Evolutionary conservation across 1,140 invertebrate genomes (phyloP).

Genomic region (Lasaia peninsularis): DNA sequence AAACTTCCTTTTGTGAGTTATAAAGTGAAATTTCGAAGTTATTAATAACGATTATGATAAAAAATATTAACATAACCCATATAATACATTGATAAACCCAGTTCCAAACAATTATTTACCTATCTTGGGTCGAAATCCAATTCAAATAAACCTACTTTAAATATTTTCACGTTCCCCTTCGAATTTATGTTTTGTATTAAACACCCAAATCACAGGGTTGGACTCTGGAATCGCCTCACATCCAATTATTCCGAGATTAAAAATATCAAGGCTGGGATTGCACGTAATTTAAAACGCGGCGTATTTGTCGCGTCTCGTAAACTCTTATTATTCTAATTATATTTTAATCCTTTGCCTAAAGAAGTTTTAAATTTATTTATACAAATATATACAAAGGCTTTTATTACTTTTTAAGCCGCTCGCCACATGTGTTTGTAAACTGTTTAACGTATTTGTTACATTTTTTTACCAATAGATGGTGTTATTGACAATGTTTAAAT

Average conservation of each 20-base stretch:
- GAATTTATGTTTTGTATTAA: slow-evolving; percentile 8
- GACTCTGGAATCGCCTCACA: not conserved
- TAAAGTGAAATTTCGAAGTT: too few relatives aligned
- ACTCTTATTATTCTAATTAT: not conserved
- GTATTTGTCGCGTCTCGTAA: not conserved
- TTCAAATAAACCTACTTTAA: not conserved
- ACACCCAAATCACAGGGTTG: not conserved
- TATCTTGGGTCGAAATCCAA: not conserved
- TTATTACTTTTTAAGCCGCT: too few relatives aligned
- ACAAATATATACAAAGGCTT: too few relatives aligned
- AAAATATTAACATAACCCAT: too few relatives aligned
- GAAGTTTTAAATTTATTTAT: not conserved
- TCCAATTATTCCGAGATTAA: slow-evolving; percentile 2
- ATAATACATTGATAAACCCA: too few relatives aligned
- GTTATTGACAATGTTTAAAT: too few relatives aligned
- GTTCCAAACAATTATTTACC: too few relatives aligned
- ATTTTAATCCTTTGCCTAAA: not conserved
- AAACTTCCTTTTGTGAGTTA: too few relatives aligned
- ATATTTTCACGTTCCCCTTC: slow-evolving; percentile 2
- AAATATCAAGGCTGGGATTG: not conserved
- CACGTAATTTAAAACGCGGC: not conserved
- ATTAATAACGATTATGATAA: too few relatives aligned
- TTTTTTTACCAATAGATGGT: too few relatives aligned
- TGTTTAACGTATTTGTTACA: too few relatives aligned
- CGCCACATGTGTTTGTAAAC: too few relatives aligned